Base-by-base conservation (phyloP, 2,888 invertebrate genomes). In the Acleris cristana region DNA sequence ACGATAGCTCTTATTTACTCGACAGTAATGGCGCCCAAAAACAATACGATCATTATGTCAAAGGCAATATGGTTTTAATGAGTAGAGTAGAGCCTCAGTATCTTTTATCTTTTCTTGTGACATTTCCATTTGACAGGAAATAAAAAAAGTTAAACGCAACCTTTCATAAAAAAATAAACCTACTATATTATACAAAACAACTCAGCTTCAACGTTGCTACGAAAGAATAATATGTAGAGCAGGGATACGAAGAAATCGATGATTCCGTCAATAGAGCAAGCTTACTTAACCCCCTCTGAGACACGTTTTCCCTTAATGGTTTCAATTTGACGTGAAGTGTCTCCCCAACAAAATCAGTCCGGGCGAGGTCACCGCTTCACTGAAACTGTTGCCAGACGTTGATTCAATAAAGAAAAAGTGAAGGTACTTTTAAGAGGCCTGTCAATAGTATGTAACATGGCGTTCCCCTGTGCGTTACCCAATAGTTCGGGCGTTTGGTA, bases 241-340 rank as follows among this genome's bases (percentile, higher is more conserved):
- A 62, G 57, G 49, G 52, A 19, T 53, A 66, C 34, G 52, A 57
- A 62, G 49, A 67, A 67, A 67, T 63, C 62, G 53, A 63, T 63
- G 63, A 73, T 69, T 71, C 77, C 77, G 73, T 80, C 76, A 77
- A 78, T 78, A 74, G 75, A 73, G 76, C 73, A 72, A 72, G 69
- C 76, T 77, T 73, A 76, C 76, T 77, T 78, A 79, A 81, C 79
- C 76, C 74, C 78, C 71, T 73, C 75, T 78, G 80, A 79, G 83
- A 81, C 84, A 84, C 82, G 83, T 83, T 81, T 77, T 71, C 73
- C 73, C 75, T 73, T 81, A 84, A 85, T 84, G 85, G 80, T 79
- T 82, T 81, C 85, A 83, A 85, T 85, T 86, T 82, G 79, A 79
- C 76, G 76, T 74, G 78, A 81, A 87, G 83, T 83, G 80, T 82